A percentile compares a stretch with the other conserved stretches of the same genome.
Evolutionary conservation across 2,888 invertebrate genomes (phyloP).

Genomic region (Dynastes tityus): DNA sequence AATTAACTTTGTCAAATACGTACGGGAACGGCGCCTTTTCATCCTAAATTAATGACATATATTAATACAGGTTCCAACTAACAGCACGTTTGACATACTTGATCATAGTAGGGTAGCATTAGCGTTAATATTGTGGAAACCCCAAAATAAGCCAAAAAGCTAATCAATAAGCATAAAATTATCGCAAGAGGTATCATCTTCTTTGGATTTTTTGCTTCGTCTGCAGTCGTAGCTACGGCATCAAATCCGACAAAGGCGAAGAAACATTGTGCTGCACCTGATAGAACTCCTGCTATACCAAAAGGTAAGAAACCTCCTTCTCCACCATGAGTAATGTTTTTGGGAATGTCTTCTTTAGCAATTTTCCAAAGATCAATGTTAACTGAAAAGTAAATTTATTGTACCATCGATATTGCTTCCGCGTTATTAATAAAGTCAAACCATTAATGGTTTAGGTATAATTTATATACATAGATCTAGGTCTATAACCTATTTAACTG

Average conservation of each 20-base stretch:
- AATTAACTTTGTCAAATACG: constrained; percentile 84
- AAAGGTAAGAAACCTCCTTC: constrained; percentile 94
- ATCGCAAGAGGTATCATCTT: constrained; percentile 93
- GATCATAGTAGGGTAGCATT: constrained; percentile 93
- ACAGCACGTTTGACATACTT: constrained; percentile 70
- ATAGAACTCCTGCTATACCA: constrained; percentile 90
- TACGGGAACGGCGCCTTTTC: constrained; percentile 89
- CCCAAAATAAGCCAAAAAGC: constrained; percentile 92
- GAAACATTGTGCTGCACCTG: constrained; percentile 90
- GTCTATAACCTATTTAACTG: no score
- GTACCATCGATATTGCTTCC: no score
- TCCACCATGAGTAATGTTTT: constrained; percentile 73
- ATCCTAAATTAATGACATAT: constrained; percentile 73
- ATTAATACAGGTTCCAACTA: not conserved
- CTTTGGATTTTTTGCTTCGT: constrained; percentile 95
- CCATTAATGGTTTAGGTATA: not conserved
- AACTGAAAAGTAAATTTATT: constrained; percentile 71
- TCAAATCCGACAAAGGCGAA: constrained; percentile 98
- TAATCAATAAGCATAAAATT: constrained; percentile 85
- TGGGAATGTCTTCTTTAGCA: constrained; percentile 74
- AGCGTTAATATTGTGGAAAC: constrained; percentile 93
- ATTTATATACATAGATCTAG: no score
- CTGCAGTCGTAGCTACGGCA: constrained; percentile 91
- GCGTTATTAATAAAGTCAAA: not conserved
- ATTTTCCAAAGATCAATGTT: constrained; percentile 87